Evolutionary conservation across 2,113 vertebrate genomes (phyloP).

Genomic region (Nymphicus hollandicus): DNA sequence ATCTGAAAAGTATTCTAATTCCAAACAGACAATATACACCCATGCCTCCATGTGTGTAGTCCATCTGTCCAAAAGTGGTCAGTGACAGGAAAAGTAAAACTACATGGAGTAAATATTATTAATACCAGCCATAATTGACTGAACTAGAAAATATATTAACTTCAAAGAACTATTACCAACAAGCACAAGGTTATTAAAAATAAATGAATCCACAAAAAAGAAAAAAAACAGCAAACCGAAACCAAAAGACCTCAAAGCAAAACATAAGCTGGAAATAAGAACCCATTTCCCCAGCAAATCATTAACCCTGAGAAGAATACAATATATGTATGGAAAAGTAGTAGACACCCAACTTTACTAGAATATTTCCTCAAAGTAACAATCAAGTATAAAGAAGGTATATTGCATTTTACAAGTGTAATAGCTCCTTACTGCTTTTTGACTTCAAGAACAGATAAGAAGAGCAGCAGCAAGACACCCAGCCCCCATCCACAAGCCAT

Average conservation of each 20-base stretch:
- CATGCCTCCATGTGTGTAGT: not conserved
- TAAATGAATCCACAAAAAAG: not conserved
- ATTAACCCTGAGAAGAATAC: not conserved
- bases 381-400: not conserved
- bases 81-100: not conserved
- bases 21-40: not conserved
- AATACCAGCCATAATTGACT: not conserved
- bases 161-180: not conserved
- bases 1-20: not conserved
- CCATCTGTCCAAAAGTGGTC: not conserved
- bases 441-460: not conserved
- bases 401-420: fast-evolving
- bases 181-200: not conserved
- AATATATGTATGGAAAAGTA: fast-evolving
- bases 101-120: not conserved
- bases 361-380: not conserved
- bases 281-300: not conserved
- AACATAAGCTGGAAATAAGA: not conserved
- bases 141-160: not conserved
- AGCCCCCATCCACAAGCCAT: not conserved
- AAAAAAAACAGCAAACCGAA: fast-evolving
- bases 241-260: not conserved
- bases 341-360: not conserved
- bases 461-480: not conserved
- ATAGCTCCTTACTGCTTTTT: not conserved